Evolutionary conservation across 2,797 vertebrate genomes (phyloP), one percentile per base, ranked within the genome.

Genomic region (Podarcis siculus): DNA sequence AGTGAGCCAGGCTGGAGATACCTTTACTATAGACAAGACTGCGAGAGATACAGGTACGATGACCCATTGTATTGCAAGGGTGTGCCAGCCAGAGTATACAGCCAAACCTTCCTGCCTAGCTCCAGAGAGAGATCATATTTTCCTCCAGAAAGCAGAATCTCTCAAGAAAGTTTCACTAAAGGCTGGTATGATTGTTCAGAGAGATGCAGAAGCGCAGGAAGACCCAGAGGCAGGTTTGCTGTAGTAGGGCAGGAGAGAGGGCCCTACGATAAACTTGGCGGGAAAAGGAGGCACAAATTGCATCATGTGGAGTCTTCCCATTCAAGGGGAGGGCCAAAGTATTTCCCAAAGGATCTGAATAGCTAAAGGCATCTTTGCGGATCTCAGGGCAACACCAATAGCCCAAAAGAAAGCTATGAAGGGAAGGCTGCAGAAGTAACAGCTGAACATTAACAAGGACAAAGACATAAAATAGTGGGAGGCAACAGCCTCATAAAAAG

Each of bases 1-100:
- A 71, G 66, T 61, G 75, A 88, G 72, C 87, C 81, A 39, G 78
- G 77, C 64, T 79, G 82, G 75, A 84, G 66, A 42, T 30, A 30
- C 27, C 61, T 58, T 83, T 87, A 69, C 73, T 37, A 76, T 15
- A 83, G 32, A 66, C 75, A 79, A 69, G 64, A 79, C 39, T 45
- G 23, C 30, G 76, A 79, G 15, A 86, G 30, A 42, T 83, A 71
- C 19, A 79, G 35, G 35, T 78, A 32, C 17, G 72, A 78, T 71
- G 75, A 83, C 25, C 64, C 27, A 15, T n/a, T 25, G 8, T 69
- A 19, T 12, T 55, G 25, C 15, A 88, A 79, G 45, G 66, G 27
- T 79, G 66, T 78, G 12, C 3, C 49, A 84, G 30, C 35, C 76
- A 83, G 49, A 72, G 49, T 61, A 32, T 79, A 39, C 21, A n/a